These are phyloP conservation scores for Phalacrocorax brasilianus DNA, from an alignment of 2,113 vertebrate species.

Conservation along the genomic window DNA sequence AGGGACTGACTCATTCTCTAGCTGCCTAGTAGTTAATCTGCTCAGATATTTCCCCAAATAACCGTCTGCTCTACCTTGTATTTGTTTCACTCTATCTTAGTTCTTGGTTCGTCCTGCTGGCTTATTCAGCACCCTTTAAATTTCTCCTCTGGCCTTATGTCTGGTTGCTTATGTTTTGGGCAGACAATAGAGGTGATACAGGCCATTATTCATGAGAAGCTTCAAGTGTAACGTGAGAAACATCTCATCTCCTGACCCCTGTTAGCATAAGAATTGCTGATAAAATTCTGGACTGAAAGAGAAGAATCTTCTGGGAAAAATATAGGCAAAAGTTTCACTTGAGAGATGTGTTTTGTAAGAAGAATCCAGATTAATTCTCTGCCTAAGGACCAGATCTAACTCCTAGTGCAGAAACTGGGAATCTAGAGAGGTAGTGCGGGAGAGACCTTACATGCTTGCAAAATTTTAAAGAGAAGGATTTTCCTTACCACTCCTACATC, in stretches of 20 bases:
- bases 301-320: constrained; percentile 72
- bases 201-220: constrained; percentile 79
- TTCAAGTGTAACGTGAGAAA: constrained; percentile 93
- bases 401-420: neutral
- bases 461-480: neutral
- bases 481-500: neutral
- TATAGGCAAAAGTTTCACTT: constrained; percentile 56
- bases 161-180: constrained; percentile 76
- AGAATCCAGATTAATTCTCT: constrained; percentile 15
- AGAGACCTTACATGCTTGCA: neutral
- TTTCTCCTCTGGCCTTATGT: constrained; percentile 82
- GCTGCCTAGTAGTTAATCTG: constrained; percentile 36
- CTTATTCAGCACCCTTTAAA: constrained; percentile 81
- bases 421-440: neutral
- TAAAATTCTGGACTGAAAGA: constrained; percentile 80
- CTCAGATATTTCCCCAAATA: constrained; percentile 23
- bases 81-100: constrained; percentile 56
- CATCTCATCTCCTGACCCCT: constrained; percentile 90
- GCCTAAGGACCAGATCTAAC: neutral
- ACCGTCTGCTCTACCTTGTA: constrained; percentile 67
- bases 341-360: constrained; percentile 44
- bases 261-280: constrained; percentile 91
- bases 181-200: constrained; percentile 85
- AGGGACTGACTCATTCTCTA: constrained; percentile 34
- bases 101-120: constrained; percentile 70